Evolutionary conservation across 2,797 vertebrate species (phyloP).

Genomic region (Muscicapa striata): DNA sequence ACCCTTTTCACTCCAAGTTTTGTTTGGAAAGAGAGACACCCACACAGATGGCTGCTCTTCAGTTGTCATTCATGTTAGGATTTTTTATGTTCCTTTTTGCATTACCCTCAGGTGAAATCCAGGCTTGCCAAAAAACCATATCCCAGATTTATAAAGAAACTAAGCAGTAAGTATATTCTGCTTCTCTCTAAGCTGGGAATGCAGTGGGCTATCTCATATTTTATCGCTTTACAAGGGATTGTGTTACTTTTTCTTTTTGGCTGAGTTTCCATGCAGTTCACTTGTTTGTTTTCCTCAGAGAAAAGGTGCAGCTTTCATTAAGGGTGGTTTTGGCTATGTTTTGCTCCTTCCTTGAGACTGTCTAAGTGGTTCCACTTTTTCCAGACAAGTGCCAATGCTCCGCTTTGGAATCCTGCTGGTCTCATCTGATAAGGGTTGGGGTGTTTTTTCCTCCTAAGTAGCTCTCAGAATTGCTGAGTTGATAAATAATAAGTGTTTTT

Average conservation of each 20-base stretch:
- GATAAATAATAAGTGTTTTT: conserved; percentile 5
- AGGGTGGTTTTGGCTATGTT: background rate
- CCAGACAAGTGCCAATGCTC: background rate
- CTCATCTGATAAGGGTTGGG: background rate
- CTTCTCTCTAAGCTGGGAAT: background rate
- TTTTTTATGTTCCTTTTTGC: conserved; percentile 23
- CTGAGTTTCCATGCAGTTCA: background rate
- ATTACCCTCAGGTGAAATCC: conserved; percentile 19
- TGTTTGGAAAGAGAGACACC: conserved; percentile 30
- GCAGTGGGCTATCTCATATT: background rate
- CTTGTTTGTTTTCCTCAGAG: background rate
- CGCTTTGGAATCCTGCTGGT: background rate
- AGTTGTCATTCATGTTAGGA: background rate
- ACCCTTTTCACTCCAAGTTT: background rate
- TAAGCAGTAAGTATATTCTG: background rate
- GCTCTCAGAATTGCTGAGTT: background rate
- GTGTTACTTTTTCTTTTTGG: background rate
- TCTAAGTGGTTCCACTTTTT: background rate
- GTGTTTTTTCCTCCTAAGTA: background rate
- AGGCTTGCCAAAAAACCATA: background rate
- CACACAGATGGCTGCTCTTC: conserved; percentile 30
- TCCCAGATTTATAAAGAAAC: background rate
- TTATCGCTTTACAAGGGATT: background rate
- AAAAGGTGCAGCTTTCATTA: background rate
- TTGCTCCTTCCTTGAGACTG: background rate